These are phyloP conservation scores for Trypoxylus dichotomus DNA, from an alignment of 1,140 invertebrate species.

Conservation along the genomic window DNA sequence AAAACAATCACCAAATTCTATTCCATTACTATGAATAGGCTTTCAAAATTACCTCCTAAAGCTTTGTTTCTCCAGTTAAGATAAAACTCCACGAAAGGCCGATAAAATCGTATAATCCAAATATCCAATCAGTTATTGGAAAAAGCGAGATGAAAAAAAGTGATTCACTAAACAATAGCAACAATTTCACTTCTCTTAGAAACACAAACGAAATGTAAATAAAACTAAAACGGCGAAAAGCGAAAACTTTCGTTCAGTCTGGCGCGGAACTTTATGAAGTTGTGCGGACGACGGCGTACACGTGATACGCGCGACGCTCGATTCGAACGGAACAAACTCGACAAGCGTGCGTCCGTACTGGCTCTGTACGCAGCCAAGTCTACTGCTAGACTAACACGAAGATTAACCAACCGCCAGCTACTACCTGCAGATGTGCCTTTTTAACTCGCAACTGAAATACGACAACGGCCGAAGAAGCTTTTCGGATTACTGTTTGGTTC, in stretches of 20 bases:
- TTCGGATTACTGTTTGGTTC: slow-evolving; percentile 16
- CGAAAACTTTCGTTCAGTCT: not conserved
- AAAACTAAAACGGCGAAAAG: not conserved
- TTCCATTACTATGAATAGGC: no score
- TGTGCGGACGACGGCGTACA: not conserved
- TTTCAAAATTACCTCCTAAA: not conserved
- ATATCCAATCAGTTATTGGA: not conserved
- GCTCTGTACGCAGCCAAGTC: slow-evolving; percentile 5
- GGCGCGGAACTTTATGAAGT: not conserved
- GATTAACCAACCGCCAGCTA: slow-evolving; percentile 14
- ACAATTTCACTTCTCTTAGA: not conserved
- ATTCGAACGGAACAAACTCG: not conserved
- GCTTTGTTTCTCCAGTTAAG: not conserved
- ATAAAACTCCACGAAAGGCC: not conserved
- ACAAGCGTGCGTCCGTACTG: not conserved
- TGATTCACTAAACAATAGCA: not conserved
- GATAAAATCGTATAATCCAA: not conserved
- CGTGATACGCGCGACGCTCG: not conserved
- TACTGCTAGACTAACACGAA: slow-evolving; percentile 23
- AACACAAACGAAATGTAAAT: slow-evolving; percentile 1
- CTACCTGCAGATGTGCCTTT: slow-evolving; percentile 24
- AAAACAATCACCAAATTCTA: no score
- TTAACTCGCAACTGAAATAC: slow-evolving; percentile 21
- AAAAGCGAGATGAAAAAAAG: not conserved
- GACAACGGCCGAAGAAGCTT: slow-evolving; percentile 19